Evolutionary conservation across 2,888 invertebrate genomes (phyloP).

Genomic region (Bimastos eiseni): DNA sequence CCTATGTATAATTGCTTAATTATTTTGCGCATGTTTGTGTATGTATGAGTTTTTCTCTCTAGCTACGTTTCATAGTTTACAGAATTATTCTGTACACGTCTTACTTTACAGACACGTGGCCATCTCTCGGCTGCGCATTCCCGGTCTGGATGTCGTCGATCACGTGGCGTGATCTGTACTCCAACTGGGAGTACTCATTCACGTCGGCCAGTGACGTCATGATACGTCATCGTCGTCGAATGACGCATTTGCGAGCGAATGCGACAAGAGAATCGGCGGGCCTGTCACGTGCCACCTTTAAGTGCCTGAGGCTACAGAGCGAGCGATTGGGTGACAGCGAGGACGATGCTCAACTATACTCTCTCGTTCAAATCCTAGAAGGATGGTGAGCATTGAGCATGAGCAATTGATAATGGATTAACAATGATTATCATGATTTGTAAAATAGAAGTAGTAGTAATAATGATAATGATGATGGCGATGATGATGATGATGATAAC

Average conservation of each 20-base stretch:
- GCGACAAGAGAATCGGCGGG: background rate
- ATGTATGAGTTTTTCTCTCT: too few relatives aligned
- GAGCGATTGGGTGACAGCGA: background rate
- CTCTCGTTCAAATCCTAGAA: slow-evolving; percentile 4
- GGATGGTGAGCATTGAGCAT: background rate
- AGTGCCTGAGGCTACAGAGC: slow-evolving; percentile 27
- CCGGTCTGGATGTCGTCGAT: slow-evolving; percentile 25
- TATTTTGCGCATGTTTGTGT: too few relatives aligned
- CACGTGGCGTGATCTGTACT: slow-evolving; percentile 21
- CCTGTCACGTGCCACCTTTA: slow-evolving; percentile 22
- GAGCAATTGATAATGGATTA: background rate
- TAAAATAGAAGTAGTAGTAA: background rate
- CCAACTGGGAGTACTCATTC: background rate
- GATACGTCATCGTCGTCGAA: background rate
- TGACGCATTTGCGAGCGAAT: background rate
- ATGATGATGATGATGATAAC: background rate
- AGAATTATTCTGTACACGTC: too few relatives aligned
- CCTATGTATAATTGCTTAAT: too few relatives aligned
- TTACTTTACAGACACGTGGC: background rate
- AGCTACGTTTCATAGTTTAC: too few relatives aligned
- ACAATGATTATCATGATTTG: background rate
- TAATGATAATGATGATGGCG: background rate
- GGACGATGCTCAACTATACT: background rate
- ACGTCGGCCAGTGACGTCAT: slow-evolving; percentile 22
- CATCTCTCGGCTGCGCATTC: slow-evolving; percentile 21